Base-by-base conservation (phyloP, 2,113 vertebrate genomes). In the Girardinichthys multiradiatus region DNA sequence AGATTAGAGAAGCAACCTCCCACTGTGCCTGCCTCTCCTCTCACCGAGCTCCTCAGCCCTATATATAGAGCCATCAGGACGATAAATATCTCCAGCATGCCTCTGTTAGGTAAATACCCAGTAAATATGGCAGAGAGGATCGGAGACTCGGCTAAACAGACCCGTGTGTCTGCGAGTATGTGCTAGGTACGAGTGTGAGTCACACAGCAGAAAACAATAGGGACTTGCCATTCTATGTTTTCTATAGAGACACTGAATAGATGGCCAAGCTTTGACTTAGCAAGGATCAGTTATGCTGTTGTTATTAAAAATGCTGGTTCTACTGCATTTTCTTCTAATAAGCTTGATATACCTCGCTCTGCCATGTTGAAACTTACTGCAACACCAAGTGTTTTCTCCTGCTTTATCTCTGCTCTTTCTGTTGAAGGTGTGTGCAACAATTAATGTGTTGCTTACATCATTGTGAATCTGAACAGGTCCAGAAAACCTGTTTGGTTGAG, bases 1-100 rank as follows among this genome's bases (percentile, higher is more conserved):
- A 97, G 96, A 98, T 98, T 96, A 97, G 96, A 97, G 95, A 80
- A 94, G 94, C 96, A 97, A 96, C 97, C 97, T 97, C 97, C 97
- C 97, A 97, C 97, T 93, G 95, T 92, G 96, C 94, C 95, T 94
- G 95, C 94, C 82, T 95, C 95, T 94, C 92, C 86, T 89, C 87
- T 89, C 88, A 68, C 84, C 74, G 33, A 90, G 94, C 95, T 96
- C 95, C 94, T 96, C 94, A 95, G 95, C 94, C 96, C 96, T 98
- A 98, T 98, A 98, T 97, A 97, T 97, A 98, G 96, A 95, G 93
- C 94, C 96, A 90, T 95, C 95, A 90, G 94, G 94, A 95, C 95
- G 95, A 97, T 97, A 97, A 98, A 97, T 97, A 98, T 96, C 96
- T 95, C 94, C 94, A 95, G 95, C 96, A 95, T 95, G 95, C 95